phyloP scores from a whole-genome alignment of 2,113 vertebrate genomes.

The Piprites chloris region DNA sequence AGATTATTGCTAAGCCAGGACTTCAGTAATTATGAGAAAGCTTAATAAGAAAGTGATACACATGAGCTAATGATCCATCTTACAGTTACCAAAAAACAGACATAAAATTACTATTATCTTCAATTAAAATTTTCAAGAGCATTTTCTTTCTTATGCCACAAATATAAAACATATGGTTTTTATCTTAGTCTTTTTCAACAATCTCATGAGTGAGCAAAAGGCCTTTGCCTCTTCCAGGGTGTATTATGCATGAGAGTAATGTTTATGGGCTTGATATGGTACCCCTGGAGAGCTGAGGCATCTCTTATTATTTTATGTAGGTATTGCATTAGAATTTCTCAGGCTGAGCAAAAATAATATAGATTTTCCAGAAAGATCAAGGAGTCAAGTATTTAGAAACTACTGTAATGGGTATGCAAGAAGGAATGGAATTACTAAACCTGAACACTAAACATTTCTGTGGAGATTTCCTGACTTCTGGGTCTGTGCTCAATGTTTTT shows the following conservation, averaged over 20 bases:
- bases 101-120: not conserved
- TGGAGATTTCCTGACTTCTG: not conserved
- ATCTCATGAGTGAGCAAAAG: not conserved
- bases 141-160: not conserved
- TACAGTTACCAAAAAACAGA: not conserved
- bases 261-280: not conserved
- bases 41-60: not conserved
- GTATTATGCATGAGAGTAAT: not conserved
- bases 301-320: not conserved
- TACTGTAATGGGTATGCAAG: not conserved
- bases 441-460: not conserved
- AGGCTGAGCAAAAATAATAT: not conserved
- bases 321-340: not conserved
- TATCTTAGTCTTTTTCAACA: not conserved
- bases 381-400: not conserved
- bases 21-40: not conserved
- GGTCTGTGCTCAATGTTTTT: not conserved
- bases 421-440: not conserved
- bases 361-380: not conserved
- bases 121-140: not conserved
- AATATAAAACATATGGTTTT: not conserved
- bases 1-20: not conserved
- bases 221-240: not conserved
- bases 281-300: not conserved
- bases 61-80: not conserved